These are phyloP conservation scores for Anthoptus insignis DNA, from an alignment of 2,888 invertebrate species.

Conservation along the genomic window DNA sequence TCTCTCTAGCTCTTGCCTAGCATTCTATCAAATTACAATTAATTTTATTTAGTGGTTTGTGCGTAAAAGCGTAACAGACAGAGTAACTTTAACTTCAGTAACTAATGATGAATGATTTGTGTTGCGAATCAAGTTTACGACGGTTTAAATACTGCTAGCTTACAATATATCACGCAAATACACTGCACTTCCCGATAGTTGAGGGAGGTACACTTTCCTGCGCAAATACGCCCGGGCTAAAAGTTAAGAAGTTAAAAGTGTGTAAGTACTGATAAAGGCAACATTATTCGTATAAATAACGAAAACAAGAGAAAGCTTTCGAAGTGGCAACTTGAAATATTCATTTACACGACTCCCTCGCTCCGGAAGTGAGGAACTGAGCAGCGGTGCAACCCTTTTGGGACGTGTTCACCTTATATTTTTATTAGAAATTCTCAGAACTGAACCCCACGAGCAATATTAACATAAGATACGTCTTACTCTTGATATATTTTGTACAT, in stretches of 20 bases:
- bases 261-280: background rate
- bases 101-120: too few relatives aligned
- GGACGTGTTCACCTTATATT: conserved; percentile 17
- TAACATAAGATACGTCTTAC: background rate
- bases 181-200: too few relatives aligned
- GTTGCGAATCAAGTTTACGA: too few relatives aligned
- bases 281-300: conserved; percentile 19
- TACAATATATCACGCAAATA: too few relatives aligned
- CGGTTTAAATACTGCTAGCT: too few relatives aligned
- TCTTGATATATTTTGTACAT: background rate
- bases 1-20: too few relatives aligned
- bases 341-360: conserved; percentile 17
- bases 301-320: conserved; percentile 30
- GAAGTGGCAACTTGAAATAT: conserved; percentile 29
- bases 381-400: conserved; percentile 16
- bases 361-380: background rate
- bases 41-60: too few relatives aligned
- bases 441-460: background rate
- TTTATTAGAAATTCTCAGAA: conserved; percentile 5
- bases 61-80: too few relatives aligned
- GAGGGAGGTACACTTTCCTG: too few relatives aligned
- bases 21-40: too few relatives aligned
- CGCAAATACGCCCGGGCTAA: too few relatives aligned
- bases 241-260: background rate
- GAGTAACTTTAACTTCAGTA: too few relatives aligned